Percentiles rank a stretch among this genome's conserved stretches.
Conservation (phyloP, 2,888 invertebrate genomes). For the Callyntrura guangdongensis region DNA sequence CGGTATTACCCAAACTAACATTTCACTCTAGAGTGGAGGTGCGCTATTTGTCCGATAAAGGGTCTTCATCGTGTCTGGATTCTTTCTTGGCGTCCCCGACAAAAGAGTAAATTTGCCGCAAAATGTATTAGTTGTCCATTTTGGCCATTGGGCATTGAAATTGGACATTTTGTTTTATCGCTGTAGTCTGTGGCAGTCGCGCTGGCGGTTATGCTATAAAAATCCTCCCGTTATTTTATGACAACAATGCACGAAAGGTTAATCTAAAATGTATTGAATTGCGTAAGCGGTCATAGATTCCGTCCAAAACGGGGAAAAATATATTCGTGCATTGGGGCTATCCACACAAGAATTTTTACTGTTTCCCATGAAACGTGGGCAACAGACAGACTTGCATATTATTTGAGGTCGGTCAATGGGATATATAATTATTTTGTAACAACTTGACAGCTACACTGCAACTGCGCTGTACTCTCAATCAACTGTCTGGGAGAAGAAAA, state of each 20-base stretch:
- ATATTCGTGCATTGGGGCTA: not conserved
- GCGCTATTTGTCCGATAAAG: not conserved
- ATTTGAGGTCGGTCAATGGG: not conserved
- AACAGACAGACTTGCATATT: not conserved
- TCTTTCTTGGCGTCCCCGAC: not conserved
- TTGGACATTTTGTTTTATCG: conserved; percentile 57
- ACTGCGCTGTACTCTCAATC: conserved; percentile 38
- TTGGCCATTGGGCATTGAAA: conserved; percentile 18
- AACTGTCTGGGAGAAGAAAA: conserved; percentile 22
- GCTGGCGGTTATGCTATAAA: conserved; percentile 30
- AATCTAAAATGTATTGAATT: conserved; percentile 72
- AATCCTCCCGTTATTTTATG: conserved; percentile 67
- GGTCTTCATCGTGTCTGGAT: not conserved
- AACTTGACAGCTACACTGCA: conserved; percentile 66
- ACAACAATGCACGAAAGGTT: conserved; percentile 66
- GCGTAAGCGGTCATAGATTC: not conserved
- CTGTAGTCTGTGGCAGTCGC: not conserved
- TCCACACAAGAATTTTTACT: not conserved
- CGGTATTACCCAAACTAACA: not conserved
- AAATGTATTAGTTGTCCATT: conserved; percentile 57
- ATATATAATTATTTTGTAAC: conserved; percentile 64
- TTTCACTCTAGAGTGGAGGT: not conserved
- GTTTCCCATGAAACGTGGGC: not conserved
- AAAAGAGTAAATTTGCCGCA: conserved; percentile 45
- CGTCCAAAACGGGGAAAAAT: not conserved